Evolutionary conservation across 2,113 vertebrate genomes (phyloP).

Genomic region (Alligator mississippiensis): DNA sequence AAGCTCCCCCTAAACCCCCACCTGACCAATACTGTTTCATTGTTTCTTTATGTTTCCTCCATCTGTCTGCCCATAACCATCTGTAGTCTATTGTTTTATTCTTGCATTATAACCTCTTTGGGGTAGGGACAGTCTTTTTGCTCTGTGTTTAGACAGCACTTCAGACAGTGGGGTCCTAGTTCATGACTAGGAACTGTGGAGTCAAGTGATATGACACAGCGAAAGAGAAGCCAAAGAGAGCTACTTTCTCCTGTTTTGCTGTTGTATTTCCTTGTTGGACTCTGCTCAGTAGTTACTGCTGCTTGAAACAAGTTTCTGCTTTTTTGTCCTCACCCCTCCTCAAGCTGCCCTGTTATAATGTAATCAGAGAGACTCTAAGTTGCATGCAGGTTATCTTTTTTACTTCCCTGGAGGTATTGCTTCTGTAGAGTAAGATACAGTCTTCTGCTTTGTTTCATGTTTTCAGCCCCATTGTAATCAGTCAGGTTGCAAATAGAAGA

Average conservation of each 20-base stretch:
- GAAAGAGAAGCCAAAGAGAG: background rate
- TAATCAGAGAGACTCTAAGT: constrained; percentile 9
- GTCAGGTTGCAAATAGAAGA: background rate
- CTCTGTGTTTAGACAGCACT: background rate
- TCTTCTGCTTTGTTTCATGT: background rate
- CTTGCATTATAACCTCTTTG: background rate
- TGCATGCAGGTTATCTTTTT: background rate
- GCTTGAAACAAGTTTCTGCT: background rate
- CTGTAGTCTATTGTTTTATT: background rate
- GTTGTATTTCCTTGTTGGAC: background rate
- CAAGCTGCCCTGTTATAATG: background rate
- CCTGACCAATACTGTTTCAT: accelerated
- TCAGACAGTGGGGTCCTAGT: background rate
- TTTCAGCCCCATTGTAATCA: background rate
- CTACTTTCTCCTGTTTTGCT: background rate
- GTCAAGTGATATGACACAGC: background rate
- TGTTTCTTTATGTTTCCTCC: background rate
- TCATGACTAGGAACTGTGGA: background rate
- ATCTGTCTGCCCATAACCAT: background rate
- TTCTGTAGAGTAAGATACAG: background rate
- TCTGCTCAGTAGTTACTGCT: background rate
- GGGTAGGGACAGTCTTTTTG: background rate
- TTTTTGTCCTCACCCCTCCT: background rate
- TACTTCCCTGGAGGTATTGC: constrained; percentile 15
- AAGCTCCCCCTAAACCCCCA: no score